Evolutionary conservation across 2,113 vertebrate species (phyloP).

Genomic region (Phylloscopus whistleri): DNA sequence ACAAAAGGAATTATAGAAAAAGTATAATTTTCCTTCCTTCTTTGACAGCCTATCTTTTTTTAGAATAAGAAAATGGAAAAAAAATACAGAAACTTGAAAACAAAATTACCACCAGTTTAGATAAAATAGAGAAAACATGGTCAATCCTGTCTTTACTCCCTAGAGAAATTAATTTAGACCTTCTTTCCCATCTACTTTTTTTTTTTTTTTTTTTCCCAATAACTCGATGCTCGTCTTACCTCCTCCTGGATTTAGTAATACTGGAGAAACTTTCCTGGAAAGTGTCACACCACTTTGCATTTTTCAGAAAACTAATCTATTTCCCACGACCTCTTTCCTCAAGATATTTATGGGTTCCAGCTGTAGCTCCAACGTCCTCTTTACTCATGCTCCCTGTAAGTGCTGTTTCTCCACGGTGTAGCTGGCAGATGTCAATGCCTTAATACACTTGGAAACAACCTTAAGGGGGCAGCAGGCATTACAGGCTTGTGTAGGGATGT

Average conservation of each 20-base stretch:
- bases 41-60: neutral
- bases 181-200: neutral
- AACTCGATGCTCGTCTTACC: rapidly evolving
- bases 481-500: neutral
- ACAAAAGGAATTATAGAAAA: neutral
- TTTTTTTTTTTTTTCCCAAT: neutral
- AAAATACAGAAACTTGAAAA: neutral
- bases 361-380: neutral
- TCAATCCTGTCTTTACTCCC: neutral
- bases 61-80: neutral
- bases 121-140: neutral
- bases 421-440: neutral
- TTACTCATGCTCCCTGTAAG: neutral
- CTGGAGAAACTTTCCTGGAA: neutral
- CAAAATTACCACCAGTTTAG: neutral
- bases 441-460: neutral
- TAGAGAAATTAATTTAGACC: neutral
- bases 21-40: neutral
- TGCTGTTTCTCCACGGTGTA: rapidly evolving
- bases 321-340: neutral
- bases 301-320: neutral
- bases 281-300: neutral
- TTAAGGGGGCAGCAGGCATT: neutral
- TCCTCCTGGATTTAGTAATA: neutral
- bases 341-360: neutral